Evolutionary conservation across 2,888 invertebrate species (phyloP).

Genomic region (Drosophila borealis): DNA sequence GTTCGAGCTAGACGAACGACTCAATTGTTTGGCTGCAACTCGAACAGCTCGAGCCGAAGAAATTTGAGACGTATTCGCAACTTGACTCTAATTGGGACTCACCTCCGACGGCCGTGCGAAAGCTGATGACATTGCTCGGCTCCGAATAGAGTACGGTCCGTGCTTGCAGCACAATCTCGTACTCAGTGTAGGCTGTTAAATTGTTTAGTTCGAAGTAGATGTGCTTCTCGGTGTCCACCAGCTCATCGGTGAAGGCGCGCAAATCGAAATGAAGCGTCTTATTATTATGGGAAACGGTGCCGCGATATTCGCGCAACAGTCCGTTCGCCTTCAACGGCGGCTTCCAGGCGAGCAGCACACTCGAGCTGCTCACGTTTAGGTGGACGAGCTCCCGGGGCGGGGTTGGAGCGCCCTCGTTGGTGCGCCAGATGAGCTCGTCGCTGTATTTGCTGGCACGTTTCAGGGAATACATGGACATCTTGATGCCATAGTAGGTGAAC

Average conservation of each 20-base stretch:
- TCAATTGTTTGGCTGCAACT: no score
- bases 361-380: conserved; percentile 38
- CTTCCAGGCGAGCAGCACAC: conserved; percentile 85
- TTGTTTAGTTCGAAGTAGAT: conserved; percentile 72
- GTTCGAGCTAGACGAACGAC: no score
- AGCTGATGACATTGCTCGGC: conserved; percentile 85
- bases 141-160: conserved; percentile 90
- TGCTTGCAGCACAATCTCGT: conserved; percentile 89
- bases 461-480: conserved; percentile 88
- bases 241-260: conserved; percentile 41
- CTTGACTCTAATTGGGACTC: conserved; percentile 14
- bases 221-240: conserved; percentile 56
- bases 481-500: conserved; percentile 90
- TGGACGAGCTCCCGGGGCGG: conserved; percentile 83
- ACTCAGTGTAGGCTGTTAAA: conserved; percentile 88
- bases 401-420: conserved; percentile 89
- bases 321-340: conserved; percentile 91
- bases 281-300: conserved; percentile 33
- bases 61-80: no score
- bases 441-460: conserved; percentile 87
- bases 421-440: conserved; percentile 87
- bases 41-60: no score
- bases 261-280: conserved; percentile 34
- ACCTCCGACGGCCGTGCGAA: conserved; percentile 88
- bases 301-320: conserved; percentile 85